Evolutionary conservation across 2,797 vertebrate genomes (phyloP).

Genomic region (Alauda arvensis): DNA sequence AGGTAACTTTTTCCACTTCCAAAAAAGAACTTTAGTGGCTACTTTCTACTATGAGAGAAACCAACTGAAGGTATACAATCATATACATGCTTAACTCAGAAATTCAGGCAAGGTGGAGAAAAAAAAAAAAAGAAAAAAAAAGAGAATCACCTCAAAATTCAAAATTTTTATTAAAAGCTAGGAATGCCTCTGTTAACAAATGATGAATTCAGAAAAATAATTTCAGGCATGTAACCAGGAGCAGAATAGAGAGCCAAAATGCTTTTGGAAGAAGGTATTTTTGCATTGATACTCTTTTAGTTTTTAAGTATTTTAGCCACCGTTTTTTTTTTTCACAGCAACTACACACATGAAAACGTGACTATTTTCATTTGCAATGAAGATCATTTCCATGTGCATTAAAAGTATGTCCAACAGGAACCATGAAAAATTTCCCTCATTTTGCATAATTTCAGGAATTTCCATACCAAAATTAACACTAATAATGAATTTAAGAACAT

Average conservation of each 20-base stretch:
- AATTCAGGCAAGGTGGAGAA: not conserved
- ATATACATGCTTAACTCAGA: not conserved
- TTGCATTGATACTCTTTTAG: not conserved
- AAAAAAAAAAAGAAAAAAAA: fast-evolving
- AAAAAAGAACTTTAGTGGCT: not conserved
- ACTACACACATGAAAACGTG: not conserved
- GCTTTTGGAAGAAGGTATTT: not conserved
- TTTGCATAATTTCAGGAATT: not conserved
- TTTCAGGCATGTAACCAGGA: not conserved
- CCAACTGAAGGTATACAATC: not conserved
- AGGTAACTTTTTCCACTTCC: not conserved
- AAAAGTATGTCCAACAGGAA: not conserved
- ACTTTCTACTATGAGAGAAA: not conserved
- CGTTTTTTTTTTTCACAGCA: not conserved
- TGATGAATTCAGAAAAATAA: not conserved
- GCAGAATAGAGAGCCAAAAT: not conserved
- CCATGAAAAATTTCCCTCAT: not conserved
- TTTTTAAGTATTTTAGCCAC: not conserved
- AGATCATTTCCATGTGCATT: not conserved
- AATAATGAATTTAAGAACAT: not conserved
- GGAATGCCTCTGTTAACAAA: not conserved
- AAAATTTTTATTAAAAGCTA: not conserved
- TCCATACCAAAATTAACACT: not conserved
- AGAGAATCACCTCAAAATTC: not conserved
- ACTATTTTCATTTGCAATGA: not conserved